Evolutionary conservation across 37 sponge, comb jelly and placozoan genomes (phyloP), one percentile per base, ranked within the genome.

Genomic region (Beroe ovata): DNA sequence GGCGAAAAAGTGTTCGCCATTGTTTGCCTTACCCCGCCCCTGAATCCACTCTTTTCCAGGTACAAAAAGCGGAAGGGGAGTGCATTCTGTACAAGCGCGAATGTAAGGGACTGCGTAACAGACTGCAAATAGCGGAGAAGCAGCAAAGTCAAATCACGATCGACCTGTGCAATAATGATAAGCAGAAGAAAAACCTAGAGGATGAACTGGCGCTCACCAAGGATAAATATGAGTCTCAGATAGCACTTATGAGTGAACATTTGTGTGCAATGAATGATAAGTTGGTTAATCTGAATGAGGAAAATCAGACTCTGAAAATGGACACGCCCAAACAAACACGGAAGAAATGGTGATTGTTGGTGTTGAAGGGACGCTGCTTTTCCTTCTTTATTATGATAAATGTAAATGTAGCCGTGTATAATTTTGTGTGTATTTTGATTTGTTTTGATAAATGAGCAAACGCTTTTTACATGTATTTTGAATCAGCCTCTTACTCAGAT

Each of bases 221-320:
- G 14, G 54, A 39, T 29, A 95, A 90, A 88, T 96, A 96, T 84
- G 97, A 96, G 64, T 90, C 72, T n/a, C 97, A 96, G 88, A 61
- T 96, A 39, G 95, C 95, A 54, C 92, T 95, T 34, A 96, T 96
- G 97, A 95, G 96, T 4, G 97, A 96, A 64, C 97, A 96, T 64
- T 29, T 96, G 71, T 96, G 97, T 91, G 92, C 92, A 29, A 88
- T 96, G 77, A 96, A 94, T 81, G 97, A 96, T 42, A 95, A 93
- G 69, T 89, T 96, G 34, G 69, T 91, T 34, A 92, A 89, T 35
- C 88, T 93, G 84, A 59, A 64, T 16, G 96, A 95, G 64, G 92
- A 93, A n/a, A 71, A 77, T 35, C 84, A 77, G 54, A 66, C 69
- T 32, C 16, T 66, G 33, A 66, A 66, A 30, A 26, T 66, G 69